phyloP scores from a whole-genome alignment of 2,113 vertebrate genomes.

The Cyanistes caeruleus region DNA sequence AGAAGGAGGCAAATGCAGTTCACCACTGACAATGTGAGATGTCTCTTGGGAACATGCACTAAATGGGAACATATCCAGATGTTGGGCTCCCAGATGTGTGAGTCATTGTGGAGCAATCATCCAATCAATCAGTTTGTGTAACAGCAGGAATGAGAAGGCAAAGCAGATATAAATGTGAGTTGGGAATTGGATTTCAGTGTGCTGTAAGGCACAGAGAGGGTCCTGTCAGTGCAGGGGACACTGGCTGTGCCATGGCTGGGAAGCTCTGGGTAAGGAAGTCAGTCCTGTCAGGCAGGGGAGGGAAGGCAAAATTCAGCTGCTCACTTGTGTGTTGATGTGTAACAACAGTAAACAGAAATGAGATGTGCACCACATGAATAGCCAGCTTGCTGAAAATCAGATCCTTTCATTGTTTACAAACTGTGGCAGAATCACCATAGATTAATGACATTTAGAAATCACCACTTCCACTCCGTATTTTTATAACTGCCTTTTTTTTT shows the following conservation, averaged over 20 bases:
- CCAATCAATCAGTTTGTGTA: background rate
- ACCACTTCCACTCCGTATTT: background rate
- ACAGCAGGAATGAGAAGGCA: background rate
- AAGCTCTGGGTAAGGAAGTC: background rate
- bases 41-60: background rate
- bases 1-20: constrained; percentile 8
- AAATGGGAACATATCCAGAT: constrained; percentile 40
- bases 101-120: background rate
- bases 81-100: constrained; percentile 35
- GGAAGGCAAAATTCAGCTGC: background rate
- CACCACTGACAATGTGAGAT: background rate
- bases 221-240: background rate
- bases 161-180: background rate
- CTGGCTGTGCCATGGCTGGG: background rate
- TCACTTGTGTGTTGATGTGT: constrained; percentile 9
- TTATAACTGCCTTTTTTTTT: background rate
- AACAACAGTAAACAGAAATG: constrained; percentile 30
- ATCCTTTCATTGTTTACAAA: constrained; percentile 48
- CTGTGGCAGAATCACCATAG: background rate
- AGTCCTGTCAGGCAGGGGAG: background rate
- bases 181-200: background rate
- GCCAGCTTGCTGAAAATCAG: constrained; percentile 40
- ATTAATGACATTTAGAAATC: constrained; percentile 15
- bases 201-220: background rate
- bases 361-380: background rate